A percentile compares a stretch with the other conserved stretches of the same genome.
These are phyloP conservation scores for Spilogale gracilis DNA, from an alignment of 2,113 vertebrate genomes.

Conservation along the genomic window DNA sequence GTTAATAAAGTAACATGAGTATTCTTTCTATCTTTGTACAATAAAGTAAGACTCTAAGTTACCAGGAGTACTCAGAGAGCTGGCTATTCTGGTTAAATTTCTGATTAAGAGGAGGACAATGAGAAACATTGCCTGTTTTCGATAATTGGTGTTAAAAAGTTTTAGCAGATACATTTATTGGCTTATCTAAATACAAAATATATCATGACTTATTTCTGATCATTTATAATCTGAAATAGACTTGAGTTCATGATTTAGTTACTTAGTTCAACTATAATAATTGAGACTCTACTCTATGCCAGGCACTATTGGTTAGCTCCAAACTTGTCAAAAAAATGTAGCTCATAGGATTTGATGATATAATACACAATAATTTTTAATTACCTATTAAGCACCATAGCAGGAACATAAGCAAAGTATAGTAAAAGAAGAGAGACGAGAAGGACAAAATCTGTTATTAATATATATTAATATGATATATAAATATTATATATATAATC, in stretches of 20 bases:
- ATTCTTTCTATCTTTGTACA: not conserved
- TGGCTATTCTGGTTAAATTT: slow-evolving; percentile 1
- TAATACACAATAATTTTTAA: not conserved
- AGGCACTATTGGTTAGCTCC: not conserved
- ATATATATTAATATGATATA: not conserved
- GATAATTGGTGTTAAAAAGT: not conserved
- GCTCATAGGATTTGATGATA: not conserved
- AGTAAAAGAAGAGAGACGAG: not conserved
- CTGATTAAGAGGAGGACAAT: not conserved
- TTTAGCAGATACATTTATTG: not conserved
- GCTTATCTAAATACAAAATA: slow-evolving; percentile 23
- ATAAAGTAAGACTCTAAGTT: not conserved
- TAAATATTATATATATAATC: too few species aligned
- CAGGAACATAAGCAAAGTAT: not conserved
- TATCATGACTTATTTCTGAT: not conserved
- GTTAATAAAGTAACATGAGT: not conserved
- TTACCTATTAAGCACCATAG: not conserved
- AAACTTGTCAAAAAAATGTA: not conserved
- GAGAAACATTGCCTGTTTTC: not conserved
- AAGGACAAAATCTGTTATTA: not conserved
- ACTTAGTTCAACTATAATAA: not conserved
- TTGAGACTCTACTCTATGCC: not conserved
- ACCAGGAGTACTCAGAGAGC: not conserved
- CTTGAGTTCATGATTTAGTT: not conserved
- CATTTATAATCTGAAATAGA: slow-evolving; percentile 20